phyloP scores from a whole-genome alignment of 2,113 vertebrate species.

The Tragelaphus scriptus region DNA sequence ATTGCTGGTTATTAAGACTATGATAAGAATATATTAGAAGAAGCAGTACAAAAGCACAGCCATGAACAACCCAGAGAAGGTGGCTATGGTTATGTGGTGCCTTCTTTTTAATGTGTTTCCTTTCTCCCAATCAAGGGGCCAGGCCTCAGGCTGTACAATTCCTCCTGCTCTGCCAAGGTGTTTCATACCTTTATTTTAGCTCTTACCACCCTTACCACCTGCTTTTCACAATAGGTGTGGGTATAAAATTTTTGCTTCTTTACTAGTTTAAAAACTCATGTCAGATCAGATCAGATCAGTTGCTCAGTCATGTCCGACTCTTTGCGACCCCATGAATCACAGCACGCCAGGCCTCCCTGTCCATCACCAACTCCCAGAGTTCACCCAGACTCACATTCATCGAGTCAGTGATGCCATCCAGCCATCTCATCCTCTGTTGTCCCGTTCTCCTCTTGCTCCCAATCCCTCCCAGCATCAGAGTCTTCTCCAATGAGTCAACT shows the following conservation, averaged over 20 bases:
- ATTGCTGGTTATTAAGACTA: not conserved
- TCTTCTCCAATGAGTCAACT: no score
- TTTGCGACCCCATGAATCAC: no score
- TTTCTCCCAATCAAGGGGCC: not conserved
- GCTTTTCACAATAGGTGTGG: not conserved
- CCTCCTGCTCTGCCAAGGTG: not conserved
- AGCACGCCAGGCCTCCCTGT: no score
- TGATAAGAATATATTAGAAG: not conserved
- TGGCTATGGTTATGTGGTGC: not conserved
- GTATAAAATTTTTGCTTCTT: not conserved
- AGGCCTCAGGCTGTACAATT: not conserved
- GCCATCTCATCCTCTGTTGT: no score
- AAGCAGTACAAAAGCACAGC: not conserved
- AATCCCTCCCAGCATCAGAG: no score
- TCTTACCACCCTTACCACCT: not conserved
- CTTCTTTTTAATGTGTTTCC: not conserved
- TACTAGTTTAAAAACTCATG: not conserved
- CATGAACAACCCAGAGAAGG: not conserved
- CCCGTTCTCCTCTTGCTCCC: no score
- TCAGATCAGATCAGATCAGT: no score
- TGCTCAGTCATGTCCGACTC: no score
- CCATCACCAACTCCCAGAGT: no score
- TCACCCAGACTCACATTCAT: no score
- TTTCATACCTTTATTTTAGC: not conserved
- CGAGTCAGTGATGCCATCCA: no score